Base-by-base conservation (phyloP, 2,113 vertebrate species). In the Xerus inauris region DNA sequence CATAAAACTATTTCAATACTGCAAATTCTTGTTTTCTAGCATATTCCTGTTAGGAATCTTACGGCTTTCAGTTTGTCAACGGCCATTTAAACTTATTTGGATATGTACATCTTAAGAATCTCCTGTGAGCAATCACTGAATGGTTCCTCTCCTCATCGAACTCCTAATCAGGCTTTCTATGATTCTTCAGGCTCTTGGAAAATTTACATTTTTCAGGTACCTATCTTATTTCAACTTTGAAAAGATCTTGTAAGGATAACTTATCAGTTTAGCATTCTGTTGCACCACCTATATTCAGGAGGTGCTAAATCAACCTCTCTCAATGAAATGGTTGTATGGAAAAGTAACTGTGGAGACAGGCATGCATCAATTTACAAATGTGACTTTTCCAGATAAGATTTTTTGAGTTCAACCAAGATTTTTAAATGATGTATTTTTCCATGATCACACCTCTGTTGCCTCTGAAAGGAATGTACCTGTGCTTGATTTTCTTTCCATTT, bases 21-120 rank as follows among this genome's bases (percentile, higher is more conserved):
- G 6, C 7, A 79, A 93, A 69, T 91, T 62, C n/a, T 81, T 81
- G 16, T n/a, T 92, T 92, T 4, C 22, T n/a, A 54, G 22, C 9
- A 87, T 26, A 85, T 62, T 84, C n/a, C 77, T 84, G 3, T 81
- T 89, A 40, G 35, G n/a, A 24, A 80, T 64, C 26, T 64, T 84
- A 65, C 1, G 84, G n/a, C 65, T 77, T 89, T 82, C 72, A 67
- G 67, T 90, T 73, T 79, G 13, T 76, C 64, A 88, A 65, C 87
- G 5, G n/a, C 3, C 22, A 54, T 45, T 96, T 86, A 32, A 85
- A 64, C 2, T 85, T 88, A 92, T 71, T 35, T 92, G 69, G 6
- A 62, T 54, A 49, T 32, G 67, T 84, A 94, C 89, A 89, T 54
- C n/a, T 38, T 67, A 79, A 54, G n/a, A 75, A 26, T 75, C 22